Evolutionary conservation across 1,140 invertebrate species (phyloP).

Genomic region (Drosophila saltans): DNA sequence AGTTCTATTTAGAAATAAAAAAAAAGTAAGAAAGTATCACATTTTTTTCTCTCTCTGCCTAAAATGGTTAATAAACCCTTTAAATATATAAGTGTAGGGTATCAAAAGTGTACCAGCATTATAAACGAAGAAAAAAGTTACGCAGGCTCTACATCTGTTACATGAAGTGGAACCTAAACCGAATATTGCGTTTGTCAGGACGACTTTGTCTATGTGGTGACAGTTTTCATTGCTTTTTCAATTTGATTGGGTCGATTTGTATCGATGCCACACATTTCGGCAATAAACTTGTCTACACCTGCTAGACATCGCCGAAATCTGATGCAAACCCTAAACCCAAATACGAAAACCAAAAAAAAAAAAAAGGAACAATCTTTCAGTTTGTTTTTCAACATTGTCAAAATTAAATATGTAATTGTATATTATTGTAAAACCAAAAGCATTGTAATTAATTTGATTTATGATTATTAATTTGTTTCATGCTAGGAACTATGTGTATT

Average conservation of each 20-base stretch:
- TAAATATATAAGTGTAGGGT: not conserved
- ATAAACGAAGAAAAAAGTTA: not conserved
- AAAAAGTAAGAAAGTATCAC: not conserved
- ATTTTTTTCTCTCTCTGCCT: not conserved
- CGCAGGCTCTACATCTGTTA: not conserved
- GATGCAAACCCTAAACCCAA: not conserved
- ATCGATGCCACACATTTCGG: slow-evolving; percentile 18
- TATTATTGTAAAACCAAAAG: slow-evolving; percentile 8
- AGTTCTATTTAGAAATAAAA: too few relatives aligned
- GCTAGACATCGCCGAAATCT: slow-evolving; percentile 16
- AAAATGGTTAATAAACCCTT: not conserved
- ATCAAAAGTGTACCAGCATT: not conserved
- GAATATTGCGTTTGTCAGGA: slow-evolving; percentile 3
- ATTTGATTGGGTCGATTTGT: slow-evolving; percentile 12
- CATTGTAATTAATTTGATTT: slow-evolving; percentile 70
- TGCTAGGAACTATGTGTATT: slow-evolving; percentile 31
- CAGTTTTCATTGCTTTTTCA: slow-evolving; percentile 22
- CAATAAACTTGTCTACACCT: slow-evolving; percentile 62
- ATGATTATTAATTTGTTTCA: slow-evolving; percentile 68
- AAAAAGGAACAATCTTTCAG: slow-evolving; percentile 4
- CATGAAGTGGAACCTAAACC: not conserved
- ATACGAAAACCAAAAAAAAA: slow-evolving; percentile 15
- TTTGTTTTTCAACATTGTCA: slow-evolving; percentile 23
- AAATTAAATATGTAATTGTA: slow-evolving; percentile 36
- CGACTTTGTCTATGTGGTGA: slow-evolving; percentile 1